Conservation (phyloP, 2,113 vertebrate genomes). For the Xerus inauris region DNA sequence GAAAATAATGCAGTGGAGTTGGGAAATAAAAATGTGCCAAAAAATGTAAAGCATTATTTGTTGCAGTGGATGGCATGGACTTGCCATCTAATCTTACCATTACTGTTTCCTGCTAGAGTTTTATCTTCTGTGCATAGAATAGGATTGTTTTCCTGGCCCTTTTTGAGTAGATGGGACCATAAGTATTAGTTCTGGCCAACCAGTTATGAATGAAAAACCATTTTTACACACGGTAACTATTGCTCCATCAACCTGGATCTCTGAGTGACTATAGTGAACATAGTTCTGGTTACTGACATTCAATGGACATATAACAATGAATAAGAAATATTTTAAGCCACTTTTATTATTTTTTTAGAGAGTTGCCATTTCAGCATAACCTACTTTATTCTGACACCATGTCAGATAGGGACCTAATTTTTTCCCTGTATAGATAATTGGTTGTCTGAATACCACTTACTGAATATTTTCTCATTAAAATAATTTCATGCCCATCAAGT, state of each 20-base stretch:
- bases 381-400: not conserved
- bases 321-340: not conserved
- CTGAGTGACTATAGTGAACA: not conserved
- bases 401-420: not conserved
- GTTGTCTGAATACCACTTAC: not conserved
- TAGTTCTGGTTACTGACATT: not conserved
- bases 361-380: not conserved
- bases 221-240: not conserved
- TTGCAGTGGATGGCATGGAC: not conserved
- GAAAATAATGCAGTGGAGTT: not conserved
- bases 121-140: not conserved
- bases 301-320: not conserved
- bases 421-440: not conserved
- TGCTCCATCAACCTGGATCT: not conserved
- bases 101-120: not conserved
- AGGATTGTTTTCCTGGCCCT: not conserved
- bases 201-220: not conserved
- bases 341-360: no score
- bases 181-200: not conserved
- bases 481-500: not conserved
- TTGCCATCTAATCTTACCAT: not conserved
- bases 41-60: not conserved
- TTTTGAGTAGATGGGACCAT: not conserved
- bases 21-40: not conserved
- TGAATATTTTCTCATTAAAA: no score